Evolutionary conservation across 2,113 vertebrate species (phyloP), one percentile per base, ranked within the genome.

Genomic region (Aepyceros melampus): DNA sequence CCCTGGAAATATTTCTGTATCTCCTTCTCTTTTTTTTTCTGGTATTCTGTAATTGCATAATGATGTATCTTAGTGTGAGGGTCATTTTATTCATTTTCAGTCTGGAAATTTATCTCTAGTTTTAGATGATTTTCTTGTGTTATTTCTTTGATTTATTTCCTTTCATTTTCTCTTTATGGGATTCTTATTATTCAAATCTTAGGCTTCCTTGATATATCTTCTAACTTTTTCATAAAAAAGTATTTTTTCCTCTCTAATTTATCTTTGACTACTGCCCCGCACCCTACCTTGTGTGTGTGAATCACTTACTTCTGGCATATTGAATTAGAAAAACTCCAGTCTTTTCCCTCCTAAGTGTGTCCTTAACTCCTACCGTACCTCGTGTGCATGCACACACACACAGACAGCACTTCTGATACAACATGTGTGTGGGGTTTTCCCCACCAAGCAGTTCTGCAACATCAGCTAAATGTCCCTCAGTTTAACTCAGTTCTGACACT

Each of bases 131-230:
- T 95, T 96, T 87, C 76, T 95, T 85, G 74, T 83, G 56, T 87
- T 94, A 90, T 94, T 90, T 92, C 76, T 96, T 89, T 96, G 81
- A 96, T 93, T 97, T 76, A 94, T 97, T 95, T 92, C 47, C 31
- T n/a, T 92, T 96, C 71, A 76, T 96, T 97, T 97, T 96, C 78
- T 97, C 51, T 95, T 88, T 78, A 95, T 89, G 40, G 55, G 78
- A 93, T 98, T 96, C 40, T 55, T 83, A 45, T 89, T 96, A 64
- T 36, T 97, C 51, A 92, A 71, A 95, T 71, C 29, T 71, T 36
- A 91, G 67, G 40, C 82, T 5, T 82, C 76, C 49, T 71, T 17
- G 85, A 83, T 91, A 95, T 97, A 79, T 90, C 58, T 91, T 97
- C 64, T 91, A 79, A 78, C 45, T 40, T 91, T 45, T 87, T 81